phyloP scores from a whole-genome alignment of 2,797 vertebrate species.

The Heterohyrax brucei region DNA sequence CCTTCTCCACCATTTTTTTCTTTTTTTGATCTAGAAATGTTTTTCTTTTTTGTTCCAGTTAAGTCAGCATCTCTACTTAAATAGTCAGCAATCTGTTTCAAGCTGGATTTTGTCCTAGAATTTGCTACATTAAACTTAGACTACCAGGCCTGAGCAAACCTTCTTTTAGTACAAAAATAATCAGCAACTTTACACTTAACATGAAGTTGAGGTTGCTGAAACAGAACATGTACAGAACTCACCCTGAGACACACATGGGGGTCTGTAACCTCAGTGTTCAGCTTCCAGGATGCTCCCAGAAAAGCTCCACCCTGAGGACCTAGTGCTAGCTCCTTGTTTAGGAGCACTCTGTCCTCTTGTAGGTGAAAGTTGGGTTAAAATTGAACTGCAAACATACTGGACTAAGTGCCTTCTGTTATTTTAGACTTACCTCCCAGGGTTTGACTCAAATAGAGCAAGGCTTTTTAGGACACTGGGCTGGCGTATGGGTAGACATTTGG shows the following conservation, averaged over 20 bases:
- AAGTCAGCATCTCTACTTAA: conserved; percentile 70
- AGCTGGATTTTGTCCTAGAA: conserved; percentile 80
- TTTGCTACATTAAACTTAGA: conserved; percentile 73
- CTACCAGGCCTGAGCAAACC: conserved; percentile 66
- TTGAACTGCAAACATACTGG: not conserved
- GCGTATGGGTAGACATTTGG: not conserved
- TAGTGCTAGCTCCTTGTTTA: not conserved
- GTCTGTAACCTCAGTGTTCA: not conserved
- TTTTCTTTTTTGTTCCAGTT: conserved; percentile 78
- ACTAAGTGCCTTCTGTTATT: not conserved
- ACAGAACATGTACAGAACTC: not conserved
- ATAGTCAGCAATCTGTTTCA: conserved; percentile 81
- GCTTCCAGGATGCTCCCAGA: not conserved
- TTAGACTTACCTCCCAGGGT: not conserved
- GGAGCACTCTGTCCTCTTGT: not conserved
- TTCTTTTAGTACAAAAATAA: conserved; percentile 74
- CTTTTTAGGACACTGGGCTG: not conserved
- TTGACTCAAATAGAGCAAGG: not conserved
- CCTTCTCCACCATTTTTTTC: conserved; percentile 60
- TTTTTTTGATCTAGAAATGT: conserved; percentile 57
- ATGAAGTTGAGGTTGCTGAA: conserved; percentile 1
- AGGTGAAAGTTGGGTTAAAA: not conserved
- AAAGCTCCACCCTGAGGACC: not conserved
- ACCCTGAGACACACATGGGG: not conserved
- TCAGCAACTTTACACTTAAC: conserved; percentile 1